Base-by-base conservation (phyloP, 2,888 invertebrate genomes). In the Abrostola tripartita region DNA sequence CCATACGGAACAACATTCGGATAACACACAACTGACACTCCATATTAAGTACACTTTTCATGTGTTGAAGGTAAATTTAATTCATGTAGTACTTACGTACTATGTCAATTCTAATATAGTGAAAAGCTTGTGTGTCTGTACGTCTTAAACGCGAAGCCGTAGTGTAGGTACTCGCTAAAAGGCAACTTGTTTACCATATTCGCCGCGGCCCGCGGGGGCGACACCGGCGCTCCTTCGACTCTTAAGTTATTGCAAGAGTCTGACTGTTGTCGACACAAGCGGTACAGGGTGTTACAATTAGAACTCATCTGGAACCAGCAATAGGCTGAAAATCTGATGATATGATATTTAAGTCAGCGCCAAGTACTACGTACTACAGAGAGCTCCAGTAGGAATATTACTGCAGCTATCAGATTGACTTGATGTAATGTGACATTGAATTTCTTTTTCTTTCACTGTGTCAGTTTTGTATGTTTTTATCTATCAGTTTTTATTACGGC, bases 121-220 rank as follows among this genome's bases (percentile, higher is more conserved):
- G 14, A 24, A 14, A 47, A 47, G 51, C 63, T 52, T 65, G 61
- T 65, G 56, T 56, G 52, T 56, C 74, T 71, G 63, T 68, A 71
- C 68, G 56, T 55, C 76, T 68, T 51, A 54, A 60, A 66, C 63
- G 77, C 77, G 65, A 84, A 86, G 86, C 86, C 79, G 80, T 76
- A 78, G 82, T 83, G 82, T 86, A 76, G 65, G 79, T 78, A 87
- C 83, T 83, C 68, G 83, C 88, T 89, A 88, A 85, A 89, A 89
- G 90, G 89, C 90, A 89, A 86, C 88, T 85, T 79, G 85, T 87
- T 85, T 74, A 76, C 70, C 76, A 76, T 75, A 69, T 71, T 76
- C 74, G 79, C 63, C 71, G 60, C 41, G 53, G 56, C 79, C 64
- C 71, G 60, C 41, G 54, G 56, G 62, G 53, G 59, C 71, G 66